Conservation (phyloP, 2,113 vertebrate genomes). For the Smithornis capensis region DNA sequence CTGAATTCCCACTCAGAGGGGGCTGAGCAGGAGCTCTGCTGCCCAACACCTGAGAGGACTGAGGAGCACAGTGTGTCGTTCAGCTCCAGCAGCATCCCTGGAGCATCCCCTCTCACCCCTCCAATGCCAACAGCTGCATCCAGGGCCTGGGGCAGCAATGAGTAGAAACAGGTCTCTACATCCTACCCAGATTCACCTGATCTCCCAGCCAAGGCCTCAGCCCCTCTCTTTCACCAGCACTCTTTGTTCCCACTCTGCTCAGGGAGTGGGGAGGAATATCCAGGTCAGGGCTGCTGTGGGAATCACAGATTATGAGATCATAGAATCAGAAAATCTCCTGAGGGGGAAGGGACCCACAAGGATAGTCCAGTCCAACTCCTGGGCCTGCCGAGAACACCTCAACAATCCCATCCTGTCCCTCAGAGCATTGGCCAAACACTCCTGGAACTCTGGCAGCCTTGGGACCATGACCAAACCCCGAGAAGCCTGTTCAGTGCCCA, state of each 20-base stretch:
- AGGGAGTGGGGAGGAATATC: too few species aligned
- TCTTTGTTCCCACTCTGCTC: too few species aligned
- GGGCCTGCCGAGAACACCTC: neutral
- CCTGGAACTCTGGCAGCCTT: neutral
- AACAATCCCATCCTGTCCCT: neutral
- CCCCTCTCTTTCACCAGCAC: too few species aligned
- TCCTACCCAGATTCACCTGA: neutral
- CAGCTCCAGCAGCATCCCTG: neutral
- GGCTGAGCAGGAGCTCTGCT: neutral
- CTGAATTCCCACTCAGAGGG: neutral
- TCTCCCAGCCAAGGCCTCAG: too few species aligned
- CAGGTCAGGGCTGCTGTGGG: too few species aligned
- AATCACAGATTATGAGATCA: too few species aligned
- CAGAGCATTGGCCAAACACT: neutral
- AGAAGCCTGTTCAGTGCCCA: neutral
- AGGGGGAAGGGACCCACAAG: fast-evolving
- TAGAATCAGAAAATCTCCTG: neutral
- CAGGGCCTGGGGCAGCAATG: neutral
- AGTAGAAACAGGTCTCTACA: neutral
- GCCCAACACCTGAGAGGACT: neutral
- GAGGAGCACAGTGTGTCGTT: fast-evolving
- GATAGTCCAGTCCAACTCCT: fast-evolving
- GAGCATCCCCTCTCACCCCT: neutral
- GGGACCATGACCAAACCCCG: neutral
- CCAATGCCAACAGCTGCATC: neutral